Conservation (phyloP, 2,888 invertebrate genomes). For the Hipparchia semele region DNA sequence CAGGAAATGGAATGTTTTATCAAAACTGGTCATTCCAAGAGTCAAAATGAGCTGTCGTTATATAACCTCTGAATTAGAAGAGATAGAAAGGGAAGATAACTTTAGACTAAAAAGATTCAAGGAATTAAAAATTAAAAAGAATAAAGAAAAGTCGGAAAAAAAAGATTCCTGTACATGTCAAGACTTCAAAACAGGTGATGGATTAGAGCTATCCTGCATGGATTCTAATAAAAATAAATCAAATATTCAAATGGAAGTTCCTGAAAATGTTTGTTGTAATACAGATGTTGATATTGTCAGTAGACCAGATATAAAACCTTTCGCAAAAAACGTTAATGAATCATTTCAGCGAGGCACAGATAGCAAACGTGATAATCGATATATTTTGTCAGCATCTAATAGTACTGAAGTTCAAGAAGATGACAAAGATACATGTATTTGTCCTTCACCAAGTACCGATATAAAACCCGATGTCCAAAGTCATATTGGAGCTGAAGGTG, state of each 20-base stretch:
- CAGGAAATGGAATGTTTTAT: constrained; percentile 56
- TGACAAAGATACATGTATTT: too few species aligned
- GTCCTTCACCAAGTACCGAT: background rate
- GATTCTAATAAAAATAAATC: background rate
- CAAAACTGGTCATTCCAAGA: constrained; percentile 49
- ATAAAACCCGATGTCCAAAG: background rate
- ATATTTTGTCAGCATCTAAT: too few species aligned
- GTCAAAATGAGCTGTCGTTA: constrained; percentile 46
- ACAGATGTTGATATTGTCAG: background rate
- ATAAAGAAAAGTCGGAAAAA: constrained; percentile 24
- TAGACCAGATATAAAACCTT: background rate
- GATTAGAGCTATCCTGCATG: background rate
- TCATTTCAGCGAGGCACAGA: background rate
- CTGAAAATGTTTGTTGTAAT: background rate
- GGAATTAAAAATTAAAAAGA: constrained; percentile 44
- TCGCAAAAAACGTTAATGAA: background rate
- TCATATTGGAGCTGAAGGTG: background rate
- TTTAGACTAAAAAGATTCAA: constrained; percentile 55
- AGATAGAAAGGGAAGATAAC: constrained; percentile 50
- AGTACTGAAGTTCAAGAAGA: too few species aligned
- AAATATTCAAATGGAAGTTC: background rate
- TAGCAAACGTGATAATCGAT: background rate
- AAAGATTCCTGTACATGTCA: constrained; percentile 3
- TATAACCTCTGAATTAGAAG: constrained; percentile 50
- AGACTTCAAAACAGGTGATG: constrained; percentile 11